Evolutionary conservation across 2,113 vertebrate genomes (phyloP).

Genomic region (Thinocorus orbignyianus): DNA sequence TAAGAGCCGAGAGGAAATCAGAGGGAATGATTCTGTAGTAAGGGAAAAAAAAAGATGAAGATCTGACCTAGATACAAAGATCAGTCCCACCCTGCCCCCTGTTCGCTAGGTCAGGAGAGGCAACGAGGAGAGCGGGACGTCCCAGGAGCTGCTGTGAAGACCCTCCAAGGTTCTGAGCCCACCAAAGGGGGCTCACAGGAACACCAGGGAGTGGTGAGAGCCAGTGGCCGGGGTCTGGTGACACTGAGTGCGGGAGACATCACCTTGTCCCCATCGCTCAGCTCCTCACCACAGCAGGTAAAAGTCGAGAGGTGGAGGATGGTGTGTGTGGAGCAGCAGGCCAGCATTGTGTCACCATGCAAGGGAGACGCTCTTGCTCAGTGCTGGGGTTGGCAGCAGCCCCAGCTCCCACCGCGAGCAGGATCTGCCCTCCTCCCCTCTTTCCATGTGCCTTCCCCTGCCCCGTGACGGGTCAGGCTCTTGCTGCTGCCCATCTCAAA

Average conservation of each 20-base stretch:
- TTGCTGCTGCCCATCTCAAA: background rate
- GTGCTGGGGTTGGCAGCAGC: background rate
- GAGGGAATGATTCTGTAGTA: background rate
- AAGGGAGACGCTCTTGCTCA: background rate
- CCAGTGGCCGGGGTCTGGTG: background rate
- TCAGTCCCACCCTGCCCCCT: background rate
- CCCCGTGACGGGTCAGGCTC: background rate
- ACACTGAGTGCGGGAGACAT: background rate
- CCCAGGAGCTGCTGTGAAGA: background rate
- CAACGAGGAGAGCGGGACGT: background rate
- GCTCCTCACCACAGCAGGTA: background rate
- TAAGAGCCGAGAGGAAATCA: background rate
- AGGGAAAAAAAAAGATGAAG: background rate
- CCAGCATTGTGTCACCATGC: background rate
- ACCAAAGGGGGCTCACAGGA: background rate
- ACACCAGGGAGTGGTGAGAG: fast-evolving
- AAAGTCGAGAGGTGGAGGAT: background rate
- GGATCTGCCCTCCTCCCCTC: background rate
- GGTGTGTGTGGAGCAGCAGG: fast-evolving
- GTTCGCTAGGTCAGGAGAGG: background rate
- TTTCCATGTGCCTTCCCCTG: background rate
- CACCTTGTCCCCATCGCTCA: background rate
- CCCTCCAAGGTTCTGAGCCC: background rate
- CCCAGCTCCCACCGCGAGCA: background rate
- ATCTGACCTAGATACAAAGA: conserved; percentile 18